Evolutionary conservation across 2,888 invertebrate species (phyloP).

Genomic region (Carabus problematicus): DNA sequence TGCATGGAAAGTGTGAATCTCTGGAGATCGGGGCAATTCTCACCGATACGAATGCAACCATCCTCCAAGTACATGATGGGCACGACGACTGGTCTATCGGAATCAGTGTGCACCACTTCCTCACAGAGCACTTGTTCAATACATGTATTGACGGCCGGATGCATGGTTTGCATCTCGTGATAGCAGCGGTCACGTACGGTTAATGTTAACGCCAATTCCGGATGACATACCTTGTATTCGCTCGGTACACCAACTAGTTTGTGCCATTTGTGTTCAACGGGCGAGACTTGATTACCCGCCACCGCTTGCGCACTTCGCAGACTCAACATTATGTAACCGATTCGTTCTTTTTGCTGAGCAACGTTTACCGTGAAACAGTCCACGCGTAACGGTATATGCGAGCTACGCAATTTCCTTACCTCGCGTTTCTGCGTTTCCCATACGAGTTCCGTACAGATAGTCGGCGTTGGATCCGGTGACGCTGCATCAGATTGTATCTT

Average conservation of each 20-base stretch:
- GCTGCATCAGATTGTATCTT: conserved; percentile 70
- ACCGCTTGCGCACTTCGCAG: conserved; percentile 65
- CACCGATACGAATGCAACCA: conserved; percentile 65
- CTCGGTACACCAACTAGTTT: conserved; percentile 66
- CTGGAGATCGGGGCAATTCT: conserved; percentile 53
- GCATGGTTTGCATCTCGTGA: conserved; percentile 52
- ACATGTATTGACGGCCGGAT: not conserved
- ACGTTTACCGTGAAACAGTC: conserved; percentile 67
- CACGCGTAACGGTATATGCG: conserved; percentile 76
- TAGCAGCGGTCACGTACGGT: conserved; percentile 66
- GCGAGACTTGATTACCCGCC: conserved; percentile 59
- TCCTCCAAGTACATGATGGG: conserved; percentile 62
- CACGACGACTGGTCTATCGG: conserved; percentile 45
- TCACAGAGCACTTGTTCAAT: not conserved
- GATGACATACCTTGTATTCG: conserved; percentile 66
- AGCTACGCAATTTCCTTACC: conserved; percentile 72
- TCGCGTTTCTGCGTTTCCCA: conserved; percentile 80
- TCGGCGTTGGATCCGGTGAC: conserved; percentile 65
- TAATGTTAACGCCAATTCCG: conserved; percentile 68
- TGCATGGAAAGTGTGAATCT: conserved; percentile 65
- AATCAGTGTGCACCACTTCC: conserved; percentile 9
- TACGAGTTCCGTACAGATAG: conserved; percentile 76
- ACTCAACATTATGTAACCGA: conserved; percentile 75
- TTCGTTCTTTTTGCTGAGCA: conserved; percentile 63
- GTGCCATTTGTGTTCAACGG: conserved; percentile 68